Conservation (phyloP, 2,888 invertebrate species). For the Aporophyla nigra region DNA sequence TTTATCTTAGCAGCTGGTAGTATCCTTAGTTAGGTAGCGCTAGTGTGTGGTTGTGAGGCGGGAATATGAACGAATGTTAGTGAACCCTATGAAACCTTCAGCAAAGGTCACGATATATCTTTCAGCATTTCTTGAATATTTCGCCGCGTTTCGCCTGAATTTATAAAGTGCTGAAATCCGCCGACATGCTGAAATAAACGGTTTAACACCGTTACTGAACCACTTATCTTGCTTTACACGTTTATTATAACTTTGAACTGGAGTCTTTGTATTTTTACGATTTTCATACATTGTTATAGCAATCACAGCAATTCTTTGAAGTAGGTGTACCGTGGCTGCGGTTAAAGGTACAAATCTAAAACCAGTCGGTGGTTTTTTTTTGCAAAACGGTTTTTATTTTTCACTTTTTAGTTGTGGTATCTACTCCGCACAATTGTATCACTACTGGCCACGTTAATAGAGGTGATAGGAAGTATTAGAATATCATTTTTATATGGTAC, state of each 20-base stretch:
- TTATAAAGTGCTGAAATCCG: constrained; percentile 39
- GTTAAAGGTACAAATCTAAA: background rate
- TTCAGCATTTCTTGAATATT: constrained; percentile 56
- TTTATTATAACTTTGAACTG: background rate
- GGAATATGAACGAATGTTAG: constrained; percentile 13
- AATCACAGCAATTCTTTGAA: background rate
- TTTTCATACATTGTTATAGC: background rate
- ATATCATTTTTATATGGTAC: too few species aligned
- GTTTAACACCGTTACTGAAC: constrained; percentile 12
- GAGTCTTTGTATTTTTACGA: background rate
- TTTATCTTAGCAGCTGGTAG: background rate
- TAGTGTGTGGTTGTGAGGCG: constrained; percentile 11
- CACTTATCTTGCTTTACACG: constrained; percentile 9
- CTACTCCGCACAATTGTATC: too few species aligned
- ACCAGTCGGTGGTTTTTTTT: too few species aligned
- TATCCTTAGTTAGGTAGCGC: background rate
- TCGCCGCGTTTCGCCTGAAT: constrained; percentile 41
- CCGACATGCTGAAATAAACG: constrained; percentile 37
- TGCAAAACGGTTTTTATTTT: too few species aligned
- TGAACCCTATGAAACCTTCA: constrained; percentile 32
- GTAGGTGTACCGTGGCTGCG: background rate
- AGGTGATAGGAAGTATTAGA: too few species aligned
- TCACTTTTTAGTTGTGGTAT: too few species aligned
- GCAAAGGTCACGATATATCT: constrained; percentile 50
- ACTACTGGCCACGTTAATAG: too few species aligned